Conservation (phyloP, 2,888 invertebrate genomes). For the Cataglyphis altisquamis region DNA sequence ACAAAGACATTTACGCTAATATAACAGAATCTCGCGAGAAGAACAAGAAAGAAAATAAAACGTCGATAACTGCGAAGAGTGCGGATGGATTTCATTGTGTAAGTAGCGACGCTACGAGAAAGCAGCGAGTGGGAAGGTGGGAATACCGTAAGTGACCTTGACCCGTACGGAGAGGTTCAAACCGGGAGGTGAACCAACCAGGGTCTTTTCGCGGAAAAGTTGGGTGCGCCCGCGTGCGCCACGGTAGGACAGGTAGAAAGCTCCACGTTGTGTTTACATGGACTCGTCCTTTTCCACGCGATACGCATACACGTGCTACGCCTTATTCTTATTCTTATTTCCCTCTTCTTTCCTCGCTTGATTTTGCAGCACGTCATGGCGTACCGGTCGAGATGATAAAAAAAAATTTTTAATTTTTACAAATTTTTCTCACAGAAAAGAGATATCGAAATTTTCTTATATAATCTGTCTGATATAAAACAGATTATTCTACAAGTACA, state of each 20-base stretch:
- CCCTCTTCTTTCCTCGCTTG: background rate
- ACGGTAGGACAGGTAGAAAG: conserved; percentile 42
- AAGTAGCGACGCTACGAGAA: background rate
- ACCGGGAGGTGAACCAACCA: conserved; percentile 59
- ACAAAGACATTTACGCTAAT: background rate
- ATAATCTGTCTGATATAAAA: background rate
- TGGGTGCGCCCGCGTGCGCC: conserved; percentile 56
- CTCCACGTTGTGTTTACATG: conserved; percentile 43
- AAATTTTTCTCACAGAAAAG: background rate
- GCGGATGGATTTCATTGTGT: conserved; percentile 23
- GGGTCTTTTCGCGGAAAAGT: conserved; percentile 49
- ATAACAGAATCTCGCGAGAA: conserved; percentile 20
- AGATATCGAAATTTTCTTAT: background rate
- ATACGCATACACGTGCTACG: conserved; percentile 54
- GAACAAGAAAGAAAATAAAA: conserved; percentile 18
- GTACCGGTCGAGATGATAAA: background rate
- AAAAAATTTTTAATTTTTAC: background rate
- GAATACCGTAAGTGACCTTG: conserved; percentile 59
- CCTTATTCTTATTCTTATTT: background rate
- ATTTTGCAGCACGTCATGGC: background rate
- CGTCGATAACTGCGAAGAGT: background rate
- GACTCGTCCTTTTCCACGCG: conserved; percentile 64
- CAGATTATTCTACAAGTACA: background rate
- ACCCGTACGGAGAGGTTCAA: conserved; percentile 62
- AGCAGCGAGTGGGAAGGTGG: conserved; percentile 1